phyloP scores from a whole-genome alignment of 2,888 invertebrate genomes.

The Coleophora flavipennella region DNA sequence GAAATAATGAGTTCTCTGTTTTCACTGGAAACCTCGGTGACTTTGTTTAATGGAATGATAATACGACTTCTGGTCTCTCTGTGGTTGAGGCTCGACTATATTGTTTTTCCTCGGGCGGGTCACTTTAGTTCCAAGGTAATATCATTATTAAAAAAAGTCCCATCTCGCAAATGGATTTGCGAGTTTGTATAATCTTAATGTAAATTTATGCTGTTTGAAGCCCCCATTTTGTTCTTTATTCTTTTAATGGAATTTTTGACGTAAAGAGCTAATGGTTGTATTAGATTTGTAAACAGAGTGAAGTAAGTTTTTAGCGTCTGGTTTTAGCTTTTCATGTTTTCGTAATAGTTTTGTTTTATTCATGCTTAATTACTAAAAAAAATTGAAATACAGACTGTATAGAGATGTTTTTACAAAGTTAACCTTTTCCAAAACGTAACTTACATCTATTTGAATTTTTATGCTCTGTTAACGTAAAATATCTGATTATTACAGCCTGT shows the following conservation, averaged over 20 bases:
- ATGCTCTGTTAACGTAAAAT: too few species aligned
- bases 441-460: too few species aligned
- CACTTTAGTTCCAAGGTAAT: constrained; percentile 66
- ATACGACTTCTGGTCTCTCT: constrained; percentile 67
- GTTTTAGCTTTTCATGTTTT: not conserved
- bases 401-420: too few species aligned
- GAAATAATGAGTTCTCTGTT: constrained; percentile 68
- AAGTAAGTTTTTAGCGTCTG: too few species aligned
- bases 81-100: constrained; percentile 59
- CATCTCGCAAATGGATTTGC: constrained; percentile 44
- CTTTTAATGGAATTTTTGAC: constrained; percentile 15
- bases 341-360: too few species aligned
- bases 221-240: constrained; percentile 11
- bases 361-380: too few species aligned
- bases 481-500: too few species aligned
- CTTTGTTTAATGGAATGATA: constrained; percentile 73
- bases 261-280: not conserved
- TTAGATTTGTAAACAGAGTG: not conserved
- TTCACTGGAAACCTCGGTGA: constrained; percentile 70
- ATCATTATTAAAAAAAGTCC: constrained; percentile 54
- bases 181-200: constrained; percentile 42
- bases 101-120: constrained; percentile 63
- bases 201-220: constrained; percentile 46
- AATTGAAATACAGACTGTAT: too few species aligned
- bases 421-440: too few species aligned